Evolutionary conservation across 2,888 invertebrate genomes (phyloP).

Genomic region (Apodemia duryi): DNA sequence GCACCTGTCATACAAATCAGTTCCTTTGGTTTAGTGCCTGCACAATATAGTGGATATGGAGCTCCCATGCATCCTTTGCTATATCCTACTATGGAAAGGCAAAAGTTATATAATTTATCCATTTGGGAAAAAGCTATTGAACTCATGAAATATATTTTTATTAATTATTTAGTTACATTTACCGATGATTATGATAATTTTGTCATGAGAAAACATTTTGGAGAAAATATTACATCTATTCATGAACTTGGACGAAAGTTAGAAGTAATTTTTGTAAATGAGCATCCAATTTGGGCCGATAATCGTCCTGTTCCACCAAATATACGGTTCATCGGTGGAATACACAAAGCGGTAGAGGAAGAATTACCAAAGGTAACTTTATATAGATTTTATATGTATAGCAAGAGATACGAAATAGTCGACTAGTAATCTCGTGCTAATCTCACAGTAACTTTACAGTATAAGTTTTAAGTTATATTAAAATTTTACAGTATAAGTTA

Average conservation of each 20-base stretch:
- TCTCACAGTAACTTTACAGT: too few relatives aligned
- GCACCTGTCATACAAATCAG: conserved; percentile 43
- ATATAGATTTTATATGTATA: too few relatives aligned
- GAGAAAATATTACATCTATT: conserved; percentile 35
- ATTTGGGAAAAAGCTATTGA: conserved; percentile 34
- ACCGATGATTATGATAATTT: conserved; percentile 28
- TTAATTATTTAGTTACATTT: conserved; percentile 7
- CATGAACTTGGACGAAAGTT: conserved; percentile 39
- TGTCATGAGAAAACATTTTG: conserved; percentile 35
- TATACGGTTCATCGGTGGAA: conserved; percentile 53
- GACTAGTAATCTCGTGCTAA: too few relatives aligned
- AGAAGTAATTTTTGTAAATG: conserved; percentile 5
- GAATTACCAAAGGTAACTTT: conserved; percentile 42
- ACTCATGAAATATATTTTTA: conserved; percentile 1
- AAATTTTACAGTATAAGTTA: too few relatives aligned
- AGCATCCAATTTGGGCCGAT: too few relatives aligned
- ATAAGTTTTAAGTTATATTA: too few relatives aligned
- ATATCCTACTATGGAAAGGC: conserved; percentile 24
- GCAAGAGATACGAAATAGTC: too few relatives aligned
- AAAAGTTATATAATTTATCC: conserved; percentile 30
- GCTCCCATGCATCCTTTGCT: conserved; percentile 28
- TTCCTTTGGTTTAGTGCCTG: conserved; percentile 35
- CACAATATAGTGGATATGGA: conserved; percentile 31
- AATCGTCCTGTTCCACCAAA: conserved; percentile 11
- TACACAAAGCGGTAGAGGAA: conserved; percentile 47